A percentile compares a stretch with the other conserved stretches of the same genome.
These are phyloP conservation scores for Rhagium mordax DNA, from an alignment of 2,888 invertebrate species.

Conservation along the genomic window DNA sequence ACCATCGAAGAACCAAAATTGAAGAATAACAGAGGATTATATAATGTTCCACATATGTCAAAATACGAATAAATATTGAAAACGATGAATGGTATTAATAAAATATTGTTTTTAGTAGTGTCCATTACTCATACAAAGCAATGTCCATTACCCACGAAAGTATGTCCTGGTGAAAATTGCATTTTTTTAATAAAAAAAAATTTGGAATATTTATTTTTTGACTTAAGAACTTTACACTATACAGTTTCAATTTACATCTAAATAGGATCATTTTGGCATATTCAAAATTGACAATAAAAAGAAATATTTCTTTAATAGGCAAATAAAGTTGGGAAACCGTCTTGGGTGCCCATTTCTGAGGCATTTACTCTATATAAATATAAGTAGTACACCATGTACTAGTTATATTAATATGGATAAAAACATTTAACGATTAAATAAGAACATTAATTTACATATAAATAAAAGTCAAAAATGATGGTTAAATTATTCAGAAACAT, in stretches of 20 bases:
- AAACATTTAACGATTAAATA: no score
- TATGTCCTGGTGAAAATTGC: constrained; percentile 2
- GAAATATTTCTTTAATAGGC: neutral
- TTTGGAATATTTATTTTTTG: neutral
- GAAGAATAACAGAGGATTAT: no score
- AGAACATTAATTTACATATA: no score
- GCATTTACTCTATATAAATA: no score
- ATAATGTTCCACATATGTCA: no score
- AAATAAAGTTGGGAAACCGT: no score
- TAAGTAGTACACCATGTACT: no score
- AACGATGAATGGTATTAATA: neutral
- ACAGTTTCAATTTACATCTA: constrained; percentile 9
- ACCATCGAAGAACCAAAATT: neutral
- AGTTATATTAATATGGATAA: no score
- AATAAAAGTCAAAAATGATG: no score
- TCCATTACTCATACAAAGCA: constrained; percentile 7
- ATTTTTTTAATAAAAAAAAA: neutral
- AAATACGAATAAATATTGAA: no score
- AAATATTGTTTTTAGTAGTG: neutral
- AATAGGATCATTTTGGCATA: neutral
- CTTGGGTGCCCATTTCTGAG: no score
- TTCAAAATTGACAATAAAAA: constrained; percentile 3
- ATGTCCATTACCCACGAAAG: constrained; percentile 13
- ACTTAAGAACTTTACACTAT: neutral
- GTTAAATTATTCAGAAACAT: no score